These are phyloP conservation scores for Albula glossodonta DNA, from an alignment of 2,113 vertebrate species.

Conservation along the genomic window DNA sequence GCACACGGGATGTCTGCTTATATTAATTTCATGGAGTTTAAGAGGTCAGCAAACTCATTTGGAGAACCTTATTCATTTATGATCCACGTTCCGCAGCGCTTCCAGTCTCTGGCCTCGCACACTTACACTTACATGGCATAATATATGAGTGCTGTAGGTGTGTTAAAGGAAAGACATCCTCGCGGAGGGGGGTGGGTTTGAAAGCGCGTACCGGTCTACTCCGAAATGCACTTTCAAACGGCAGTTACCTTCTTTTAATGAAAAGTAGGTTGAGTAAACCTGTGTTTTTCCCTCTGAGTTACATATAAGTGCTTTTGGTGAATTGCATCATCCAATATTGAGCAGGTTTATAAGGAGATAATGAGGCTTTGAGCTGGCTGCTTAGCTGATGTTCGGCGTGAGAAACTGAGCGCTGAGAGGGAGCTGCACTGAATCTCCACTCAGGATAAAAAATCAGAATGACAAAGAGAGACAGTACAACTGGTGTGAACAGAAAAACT, in stretches of 20 bases:
- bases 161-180: constrained; percentile 42
- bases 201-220: constrained; percentile 43
- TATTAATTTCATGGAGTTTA: constrained; percentile 98
- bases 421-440: constrained; percentile 40
- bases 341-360: constrained; percentile 63
- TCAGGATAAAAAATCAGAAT: constrained; percentile 3
- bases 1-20: constrained; percentile 88
- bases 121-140: constrained; percentile 69
- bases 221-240: constrained; percentile 52
- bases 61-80: constrained; percentile 91
- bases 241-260: constrained; percentile 57
- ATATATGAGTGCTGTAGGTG: constrained; percentile 51
- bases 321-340: constrained; percentile 64
- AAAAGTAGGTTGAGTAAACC: constrained; percentile 54
- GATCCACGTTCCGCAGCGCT: constrained; percentile 71
- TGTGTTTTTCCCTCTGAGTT: constrained; percentile 24
- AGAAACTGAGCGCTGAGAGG: constrained; percentile 20
- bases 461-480: background rate
- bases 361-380: constrained; percentile 53
- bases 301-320: constrained; percentile 37
- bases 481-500: background rate
- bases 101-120: constrained; percentile 63
- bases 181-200: constrained; percentile 48
- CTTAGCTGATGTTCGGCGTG: constrained; percentile 40
- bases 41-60: constrained; percentile 91